phyloP scores from a whole-genome alignment of 1,140 invertebrate species.

The Pygmarrhopalites habei region DNA sequence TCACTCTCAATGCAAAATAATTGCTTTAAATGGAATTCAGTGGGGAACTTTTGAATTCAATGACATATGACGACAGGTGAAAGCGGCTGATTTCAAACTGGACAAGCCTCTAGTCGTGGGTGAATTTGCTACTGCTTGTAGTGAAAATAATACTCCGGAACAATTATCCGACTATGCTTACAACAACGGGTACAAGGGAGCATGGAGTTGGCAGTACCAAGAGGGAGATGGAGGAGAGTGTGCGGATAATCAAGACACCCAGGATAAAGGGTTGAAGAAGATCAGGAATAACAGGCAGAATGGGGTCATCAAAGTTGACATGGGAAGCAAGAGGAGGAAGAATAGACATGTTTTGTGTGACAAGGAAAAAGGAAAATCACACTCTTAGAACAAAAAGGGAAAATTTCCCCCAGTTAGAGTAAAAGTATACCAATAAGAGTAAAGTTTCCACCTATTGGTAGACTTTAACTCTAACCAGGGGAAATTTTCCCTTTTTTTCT shows the following conservation, averaged over 20 bases:
- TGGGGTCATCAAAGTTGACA: conserved; percentile 7
- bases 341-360: too few relatives aligned
- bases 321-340: too few relatives aligned
- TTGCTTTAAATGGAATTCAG: too few relatives aligned
- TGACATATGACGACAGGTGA: conserved; percentile 42
- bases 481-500: too few relatives aligned
- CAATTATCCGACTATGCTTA: conserved; percentile 43
- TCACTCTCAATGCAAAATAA: too few relatives aligned
- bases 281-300: conserved; percentile 7
- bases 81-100: conserved; percentile 39
- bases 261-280: conserved; percentile 38
- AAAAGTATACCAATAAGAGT: too few relatives aligned
- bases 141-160: conserved; percentile 39
- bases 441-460: too few relatives aligned
- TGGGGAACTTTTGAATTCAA: too few relatives aligned
- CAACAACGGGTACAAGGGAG: conserved; percentile 43
- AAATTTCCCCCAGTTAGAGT: too few relatives aligned
- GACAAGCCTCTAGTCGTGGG: conserved; percentile 46
- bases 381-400: too few relatives aligned
- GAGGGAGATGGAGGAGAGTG: conserved; percentile 42
- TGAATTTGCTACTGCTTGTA: conserved; percentile 43
- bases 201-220: conserved; percentile 43
- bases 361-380: too few relatives aligned
- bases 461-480: too few relatives aligned
- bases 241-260: conserved; percentile 39